Base-by-base conservation (phyloP, 2,797 vertebrate species). In the Pangasius larnaudii region DNA sequence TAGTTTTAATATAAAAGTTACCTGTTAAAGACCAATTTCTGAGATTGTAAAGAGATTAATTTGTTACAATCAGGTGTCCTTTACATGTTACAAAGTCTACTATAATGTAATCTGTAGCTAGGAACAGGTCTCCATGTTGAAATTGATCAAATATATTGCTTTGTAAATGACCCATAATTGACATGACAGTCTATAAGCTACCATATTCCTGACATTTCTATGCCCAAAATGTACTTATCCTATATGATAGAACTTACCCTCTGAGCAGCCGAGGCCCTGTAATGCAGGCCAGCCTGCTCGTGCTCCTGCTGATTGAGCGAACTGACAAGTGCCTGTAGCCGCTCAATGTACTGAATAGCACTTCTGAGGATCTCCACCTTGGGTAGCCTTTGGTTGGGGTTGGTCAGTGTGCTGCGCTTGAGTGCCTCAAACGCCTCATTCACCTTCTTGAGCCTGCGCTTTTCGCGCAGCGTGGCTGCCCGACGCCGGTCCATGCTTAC, bases 281-380 rank as follows among this genome's bases (percentile, higher is more conserved):
- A 97, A 92, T 96, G 96, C 90, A 97, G 92, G 51, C 96, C 95
- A 19, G 87, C 85, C 69, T 97, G 97, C 88, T 98, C 98, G 0
- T 95, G 95, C 91, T 99, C 98, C 94, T 99, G 98, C 95, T 99
- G 98, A 95, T 98, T 98, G 91, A 99, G 98, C 56, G 97, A 97
- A 92, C 97, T 97, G 93, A 99, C 98, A 92, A 99, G 94, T n/a
- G 97, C 97, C 96, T 99, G 98, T 74, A 99, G 96, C 84, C 98
- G 96, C 93, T 99, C 98, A 8, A 99, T 99, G 92, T 99, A 99
- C 95, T 99, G 98, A 93, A 99, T 99, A 94, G 98, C 98, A 0
- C 98, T 98, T 91, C 98, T 97, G 94, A 99, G 95, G 94, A 99
- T 99, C 95, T 99, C 98, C 95, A 99, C 98, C 93, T 99, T 99